A percentile compares a stretch with the other conserved stretches of the same genome.
Evolutionary conservation across 2,797 vertebrate genomes (phyloP).

Genomic region (Silurus aristotelis): DNA sequence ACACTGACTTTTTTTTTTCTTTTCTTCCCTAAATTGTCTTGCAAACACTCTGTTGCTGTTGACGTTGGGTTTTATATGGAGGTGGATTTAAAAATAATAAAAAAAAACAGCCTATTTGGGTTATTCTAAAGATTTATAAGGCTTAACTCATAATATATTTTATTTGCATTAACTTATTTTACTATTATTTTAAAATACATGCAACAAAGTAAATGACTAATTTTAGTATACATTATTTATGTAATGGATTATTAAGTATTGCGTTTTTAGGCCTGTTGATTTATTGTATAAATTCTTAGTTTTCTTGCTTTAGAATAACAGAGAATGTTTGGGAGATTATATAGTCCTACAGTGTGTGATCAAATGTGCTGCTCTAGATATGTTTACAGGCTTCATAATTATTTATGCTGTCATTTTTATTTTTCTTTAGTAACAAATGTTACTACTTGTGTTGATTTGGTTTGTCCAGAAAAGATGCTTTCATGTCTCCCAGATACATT

Average conservation of each 20-base stretch:
- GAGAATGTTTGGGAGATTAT: background rate
- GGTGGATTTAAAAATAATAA: background rate
- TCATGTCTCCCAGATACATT: slow-evolving; percentile 35
- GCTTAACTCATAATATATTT: background rate
- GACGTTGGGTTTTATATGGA: background rate
- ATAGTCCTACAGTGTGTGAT: background rate
- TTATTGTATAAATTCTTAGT: background rate
- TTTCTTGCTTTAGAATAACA: background rate
- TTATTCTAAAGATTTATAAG: background rate
- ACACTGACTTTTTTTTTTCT: background rate
- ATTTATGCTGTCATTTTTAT: background rate
- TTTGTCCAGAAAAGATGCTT: background rate
- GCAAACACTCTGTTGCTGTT: background rate
- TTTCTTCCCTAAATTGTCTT: slow-evolving; percentile 3
- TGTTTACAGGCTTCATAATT: background rate
- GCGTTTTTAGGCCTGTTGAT: background rate
- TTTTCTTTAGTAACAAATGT: background rate
- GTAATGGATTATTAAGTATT: slow-evolving; percentile 9
- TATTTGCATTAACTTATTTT: background rate
- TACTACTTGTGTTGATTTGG: background rate
- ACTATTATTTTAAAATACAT: background rate
- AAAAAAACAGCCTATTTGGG: background rate
- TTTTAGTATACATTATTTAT: slow-evolving; percentile 2
- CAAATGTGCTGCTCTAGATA: background rate
- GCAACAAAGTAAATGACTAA: background rate